Conservation (phyloP, 2,888 invertebrate genomes). For the Tortricodes alternella region DNA sequence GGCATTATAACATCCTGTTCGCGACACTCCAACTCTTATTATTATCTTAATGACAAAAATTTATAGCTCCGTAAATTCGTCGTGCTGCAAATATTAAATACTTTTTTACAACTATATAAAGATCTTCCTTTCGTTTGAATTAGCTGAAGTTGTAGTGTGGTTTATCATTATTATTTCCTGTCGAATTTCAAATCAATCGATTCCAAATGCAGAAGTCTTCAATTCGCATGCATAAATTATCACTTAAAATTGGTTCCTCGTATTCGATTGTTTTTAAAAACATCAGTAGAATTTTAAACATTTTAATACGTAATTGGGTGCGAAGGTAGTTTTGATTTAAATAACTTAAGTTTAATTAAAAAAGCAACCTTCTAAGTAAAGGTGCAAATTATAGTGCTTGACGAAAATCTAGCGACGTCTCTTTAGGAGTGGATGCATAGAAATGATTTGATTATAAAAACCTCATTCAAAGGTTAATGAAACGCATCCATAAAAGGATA, state of each 20-base stretch:
- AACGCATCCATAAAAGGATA: conserved; percentile 18
- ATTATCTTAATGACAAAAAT: conserved; percentile 80
- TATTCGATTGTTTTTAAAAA: not conserved
- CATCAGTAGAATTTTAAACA: not conserved
- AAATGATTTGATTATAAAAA: conserved; percentile 18
- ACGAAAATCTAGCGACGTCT: conserved; percentile 8
- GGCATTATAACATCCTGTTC: conserved; percentile 80
- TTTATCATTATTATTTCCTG: conserved; percentile 1
- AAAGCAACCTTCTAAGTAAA: too few relatives aligned
- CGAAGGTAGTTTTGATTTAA: too few relatives aligned
- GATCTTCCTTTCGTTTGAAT: conserved; percentile 21
- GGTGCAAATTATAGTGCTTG: too few relatives aligned
- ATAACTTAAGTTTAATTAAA: too few relatives aligned
- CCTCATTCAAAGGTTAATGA: conserved; percentile 9
- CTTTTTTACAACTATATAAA: conserved; percentile 56
- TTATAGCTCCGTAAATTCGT: conserved; percentile 78
- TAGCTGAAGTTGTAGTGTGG: not conserved
- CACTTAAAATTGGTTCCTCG: not conserved
- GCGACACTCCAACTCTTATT: conserved; percentile 74
- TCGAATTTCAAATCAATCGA: not conserved
- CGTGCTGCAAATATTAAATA: conserved; percentile 75
- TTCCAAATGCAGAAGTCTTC: not conserved
- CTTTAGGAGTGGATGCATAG: conserved; percentile 1
- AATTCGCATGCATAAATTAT: not conserved
- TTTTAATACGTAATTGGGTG: not conserved